Percentiles rank a stretch among this genome's conserved stretches.
phyloP scores from a whole-genome alignment of 2,888 invertebrate genomes.

The Conistra vaccinii region DNA sequence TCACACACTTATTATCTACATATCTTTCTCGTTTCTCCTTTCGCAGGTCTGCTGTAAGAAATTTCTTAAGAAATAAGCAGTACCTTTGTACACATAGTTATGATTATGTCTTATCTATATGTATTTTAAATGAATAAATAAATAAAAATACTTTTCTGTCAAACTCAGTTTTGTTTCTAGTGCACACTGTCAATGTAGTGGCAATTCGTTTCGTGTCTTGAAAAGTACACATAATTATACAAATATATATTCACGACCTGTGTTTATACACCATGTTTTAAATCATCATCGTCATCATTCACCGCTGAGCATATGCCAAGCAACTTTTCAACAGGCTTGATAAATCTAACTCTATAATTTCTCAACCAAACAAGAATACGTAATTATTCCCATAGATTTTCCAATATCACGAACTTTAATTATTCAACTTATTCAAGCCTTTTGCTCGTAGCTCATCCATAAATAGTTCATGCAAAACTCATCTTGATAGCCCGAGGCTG shows the following conservation, averaged over 20 bases:
- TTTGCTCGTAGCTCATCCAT: slow-evolving; percentile 33
- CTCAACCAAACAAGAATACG: background rate
- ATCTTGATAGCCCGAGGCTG: slow-evolving; percentile 40
- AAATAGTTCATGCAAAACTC: slow-evolving; percentile 56
- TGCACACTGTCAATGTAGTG: no score
- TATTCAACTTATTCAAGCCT: slow-evolving; percentile 43
- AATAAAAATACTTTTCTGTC: background rate
- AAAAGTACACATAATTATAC: background rate
- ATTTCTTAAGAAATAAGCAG: no score
- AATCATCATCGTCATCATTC: background rate
- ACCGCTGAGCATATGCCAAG: background rate
- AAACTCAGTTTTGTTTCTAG: background rate
- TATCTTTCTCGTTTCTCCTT: no score
- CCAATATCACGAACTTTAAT: slow-evolving; percentile 37
- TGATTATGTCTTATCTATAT: no score
- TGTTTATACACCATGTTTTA: background rate
- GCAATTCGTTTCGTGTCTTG: background rate
- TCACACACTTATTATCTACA: no score
- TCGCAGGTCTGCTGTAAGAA: no score
- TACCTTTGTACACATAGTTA: no score
- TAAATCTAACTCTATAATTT: background rate
- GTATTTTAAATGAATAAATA: no score
- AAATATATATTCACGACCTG: background rate
- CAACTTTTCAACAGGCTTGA: background rate
- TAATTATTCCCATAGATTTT: slow-evolving; percentile 11